These are phyloP conservation scores for Falco punctatus DNA, from an alignment of 2,113 vertebrate species.

Conservation along the genomic window DNA sequence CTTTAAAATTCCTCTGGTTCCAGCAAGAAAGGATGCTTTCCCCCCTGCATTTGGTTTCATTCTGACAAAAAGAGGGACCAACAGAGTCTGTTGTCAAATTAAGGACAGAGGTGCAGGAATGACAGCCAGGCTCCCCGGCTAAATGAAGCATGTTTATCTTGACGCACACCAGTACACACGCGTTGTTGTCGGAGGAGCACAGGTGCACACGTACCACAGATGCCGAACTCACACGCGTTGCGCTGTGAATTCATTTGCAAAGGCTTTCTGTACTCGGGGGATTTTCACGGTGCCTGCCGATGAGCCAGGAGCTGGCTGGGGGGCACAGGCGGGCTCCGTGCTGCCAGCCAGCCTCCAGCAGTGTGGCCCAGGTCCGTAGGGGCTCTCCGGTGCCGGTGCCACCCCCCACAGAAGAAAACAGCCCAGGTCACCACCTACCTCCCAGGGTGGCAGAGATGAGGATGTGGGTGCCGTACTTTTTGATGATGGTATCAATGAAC, in stretches of 20 bases:
- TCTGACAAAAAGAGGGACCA: background rate
- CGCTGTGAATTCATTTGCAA: background rate
- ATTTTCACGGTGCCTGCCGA: background rate
- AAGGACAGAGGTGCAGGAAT: background rate
- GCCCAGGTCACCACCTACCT: constrained; percentile 79
- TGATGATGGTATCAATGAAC: constrained; percentile 99
- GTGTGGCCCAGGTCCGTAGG: no score
- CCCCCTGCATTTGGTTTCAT: background rate
- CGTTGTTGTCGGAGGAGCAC: background rate
- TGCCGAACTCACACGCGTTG: background rate
- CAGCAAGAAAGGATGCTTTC: background rate
- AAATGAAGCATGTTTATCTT: background rate
- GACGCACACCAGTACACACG: background rate
- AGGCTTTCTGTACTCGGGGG: background rate
- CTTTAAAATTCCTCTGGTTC: background rate
- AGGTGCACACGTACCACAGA: background rate
- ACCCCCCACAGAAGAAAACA: fast-evolving
- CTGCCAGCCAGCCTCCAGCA: background rate
- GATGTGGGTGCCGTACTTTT: constrained; percentile 98
- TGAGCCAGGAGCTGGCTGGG: background rate
- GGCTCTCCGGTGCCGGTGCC: background rate
- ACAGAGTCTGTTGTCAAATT: background rate
- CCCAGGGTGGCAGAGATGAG: constrained; percentile 98
- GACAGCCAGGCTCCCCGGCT: background rate
- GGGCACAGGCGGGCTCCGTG: background rate